A percentile compares a stretch with the other conserved stretches of the same genome.
phyloP scores from a whole-genome alignment of 2,797 vertebrate species.

The Microchirus variegatus region DNA sequence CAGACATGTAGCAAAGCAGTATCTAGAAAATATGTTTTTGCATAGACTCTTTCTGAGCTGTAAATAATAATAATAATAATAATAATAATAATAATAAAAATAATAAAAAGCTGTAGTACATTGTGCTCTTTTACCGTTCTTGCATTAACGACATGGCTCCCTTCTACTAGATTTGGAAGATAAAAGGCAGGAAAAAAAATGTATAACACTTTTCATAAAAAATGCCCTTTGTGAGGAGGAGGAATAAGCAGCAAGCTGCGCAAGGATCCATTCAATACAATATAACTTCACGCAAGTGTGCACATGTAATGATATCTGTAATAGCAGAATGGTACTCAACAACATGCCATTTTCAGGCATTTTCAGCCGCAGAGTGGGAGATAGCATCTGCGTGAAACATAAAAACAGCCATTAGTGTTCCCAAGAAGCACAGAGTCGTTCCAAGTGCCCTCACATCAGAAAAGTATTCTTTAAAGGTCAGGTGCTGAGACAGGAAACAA shows the following conservation, averaged over 20 bases:
- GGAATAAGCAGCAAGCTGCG: slow-evolving; percentile 13
- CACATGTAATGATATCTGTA: slow-evolving; percentile 26
- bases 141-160: too few relatives aligned
- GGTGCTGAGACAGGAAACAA: too few relatives aligned
- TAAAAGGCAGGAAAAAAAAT: too few relatives aligned
- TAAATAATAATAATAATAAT: too few relatives aligned
- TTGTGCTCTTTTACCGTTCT: too few relatives aligned
- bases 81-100: too few relatives aligned
- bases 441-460: not conserved
- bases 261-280: slow-evolving; percentile 27
- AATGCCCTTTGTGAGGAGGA: not conserved
- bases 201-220: not conserved
- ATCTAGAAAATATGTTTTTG: too few relatives aligned
- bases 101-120: too few relatives aligned
- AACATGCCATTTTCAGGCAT: slow-evolving; percentile 38
- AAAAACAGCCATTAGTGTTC: slow-evolving; percentile 42
- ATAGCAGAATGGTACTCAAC: slow-evolving; percentile 19
- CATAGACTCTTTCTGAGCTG: too few relatives aligned
- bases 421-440: slow-evolving; percentile 3
- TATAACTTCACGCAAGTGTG: slow-evolving; percentile 32
- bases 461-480: too few relatives aligned
- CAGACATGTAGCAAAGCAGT: too few relatives aligned
- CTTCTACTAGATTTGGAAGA: too few relatives aligned
- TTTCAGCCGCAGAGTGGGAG: slow-evolving; percentile 19
- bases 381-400: slow-evolving; percentile 14